phyloP scores from a whole-genome alignment of 2,888 invertebrate genomes.

The Argynnis bischoffii region DNA sequence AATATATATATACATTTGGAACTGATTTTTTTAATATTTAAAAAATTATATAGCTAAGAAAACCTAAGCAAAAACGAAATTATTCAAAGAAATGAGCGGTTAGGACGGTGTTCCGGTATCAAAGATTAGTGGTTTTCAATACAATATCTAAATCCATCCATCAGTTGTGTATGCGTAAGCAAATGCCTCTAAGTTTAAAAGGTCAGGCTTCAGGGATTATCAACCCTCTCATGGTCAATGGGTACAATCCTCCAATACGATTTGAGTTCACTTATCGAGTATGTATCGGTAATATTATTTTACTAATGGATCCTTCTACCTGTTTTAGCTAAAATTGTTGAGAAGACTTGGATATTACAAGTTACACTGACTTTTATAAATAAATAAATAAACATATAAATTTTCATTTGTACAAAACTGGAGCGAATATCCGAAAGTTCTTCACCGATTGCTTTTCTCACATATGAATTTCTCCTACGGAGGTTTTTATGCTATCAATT shows the following conservation, averaged over 20 bases:
- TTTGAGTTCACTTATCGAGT: conserved; percentile 40
- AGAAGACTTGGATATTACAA: conserved; percentile 25
- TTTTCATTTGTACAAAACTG: no score
- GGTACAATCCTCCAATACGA: conserved; percentile 42
- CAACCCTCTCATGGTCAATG: conserved; percentile 43
- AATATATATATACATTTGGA: no score
- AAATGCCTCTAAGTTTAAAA: conserved; percentile 35
- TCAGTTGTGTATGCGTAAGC: conserved; percentile 2
- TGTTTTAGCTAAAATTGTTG: conserved; percentile 3
- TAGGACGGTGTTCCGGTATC: not conserved
- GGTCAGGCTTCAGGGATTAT: conserved; percentile 40
- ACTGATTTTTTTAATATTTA: no score
- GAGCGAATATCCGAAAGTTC: no score
- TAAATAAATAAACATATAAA: no score
- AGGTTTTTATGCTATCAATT: no score
- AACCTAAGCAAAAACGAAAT: not conserved
- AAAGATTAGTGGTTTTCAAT: conserved; percentile 1
- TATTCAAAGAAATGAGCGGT: not conserved
- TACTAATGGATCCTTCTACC: conserved; percentile 16
- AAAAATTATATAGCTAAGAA: not conserved
- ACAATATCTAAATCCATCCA: conserved; percentile 14
- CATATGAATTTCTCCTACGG: no score
- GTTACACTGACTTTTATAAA: no score
- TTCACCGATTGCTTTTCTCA: no score
- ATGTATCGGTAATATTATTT: conserved; percentile 31